A percentile compares a stretch with the other conserved stretches of the same genome.
These are phyloP conservation scores for Erethizon dorsatum DNA, from an alignment of 2,797 vertebrate genomes.

Conservation along the genomic window DNA sequence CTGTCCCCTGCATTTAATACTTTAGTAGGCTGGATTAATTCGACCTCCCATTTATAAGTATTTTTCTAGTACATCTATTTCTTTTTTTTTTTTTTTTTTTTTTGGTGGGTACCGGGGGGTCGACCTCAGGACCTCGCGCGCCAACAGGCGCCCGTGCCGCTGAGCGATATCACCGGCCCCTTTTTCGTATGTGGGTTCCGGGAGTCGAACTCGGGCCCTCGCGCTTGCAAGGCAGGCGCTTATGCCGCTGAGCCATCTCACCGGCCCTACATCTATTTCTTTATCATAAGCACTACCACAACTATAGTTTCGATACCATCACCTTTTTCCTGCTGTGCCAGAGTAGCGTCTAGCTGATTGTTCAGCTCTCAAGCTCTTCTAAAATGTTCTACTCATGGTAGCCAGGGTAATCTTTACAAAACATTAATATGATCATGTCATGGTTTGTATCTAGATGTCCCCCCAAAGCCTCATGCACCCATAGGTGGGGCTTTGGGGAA, in stretches of 20 bases:
- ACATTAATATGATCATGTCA: neutral
- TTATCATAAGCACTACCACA: neutral
- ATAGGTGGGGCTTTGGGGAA: neutral
- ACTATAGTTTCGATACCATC: rapidly evolving
- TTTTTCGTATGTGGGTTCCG: too few species aligned
- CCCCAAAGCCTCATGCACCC: neutral
- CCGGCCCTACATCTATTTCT: too few species aligned
- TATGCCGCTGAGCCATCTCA: too few species aligned
- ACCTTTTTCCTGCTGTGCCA: neutral
- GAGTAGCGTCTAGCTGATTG: neutral
- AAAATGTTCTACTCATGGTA: neutral
- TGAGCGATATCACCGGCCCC: too few species aligned
- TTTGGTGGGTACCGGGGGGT: too few species aligned
- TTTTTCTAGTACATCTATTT: neutral
- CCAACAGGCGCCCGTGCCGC: too few species aligned
- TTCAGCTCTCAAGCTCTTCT: neutral
- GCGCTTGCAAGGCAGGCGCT: too few species aligned
- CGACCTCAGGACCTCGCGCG: too few species aligned
- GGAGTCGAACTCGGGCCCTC: too few species aligned
- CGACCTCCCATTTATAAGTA: neutral
- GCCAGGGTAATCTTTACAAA: neutral
- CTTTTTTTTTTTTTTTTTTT: too few species aligned
- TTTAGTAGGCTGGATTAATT: neutral
- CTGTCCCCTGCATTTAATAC: neutral
- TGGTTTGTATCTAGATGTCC: neutral